Conservation (phyloP, 1,140 invertebrate genomes). For the Zaprionus lachaisei region DNA sequence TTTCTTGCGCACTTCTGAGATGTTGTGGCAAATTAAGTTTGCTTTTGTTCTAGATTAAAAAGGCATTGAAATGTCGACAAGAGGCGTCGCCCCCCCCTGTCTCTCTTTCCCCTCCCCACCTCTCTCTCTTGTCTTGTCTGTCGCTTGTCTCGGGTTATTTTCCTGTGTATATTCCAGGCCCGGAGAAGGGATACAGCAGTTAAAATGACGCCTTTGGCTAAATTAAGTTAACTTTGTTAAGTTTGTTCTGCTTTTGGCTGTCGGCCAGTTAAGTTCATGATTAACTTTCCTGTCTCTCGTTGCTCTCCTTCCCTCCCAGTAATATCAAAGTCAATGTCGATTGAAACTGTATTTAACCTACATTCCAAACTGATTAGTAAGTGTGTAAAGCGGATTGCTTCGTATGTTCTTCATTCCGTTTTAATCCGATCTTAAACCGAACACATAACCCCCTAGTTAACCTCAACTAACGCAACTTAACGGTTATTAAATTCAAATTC, state of each 20-base stretch:
- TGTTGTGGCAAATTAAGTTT: conserved; percentile 64
- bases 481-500: conserved; percentile 15
- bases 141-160: conserved; percentile 13
- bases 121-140: background rate
- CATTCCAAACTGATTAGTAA: background rate
- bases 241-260: conserved; percentile 41
- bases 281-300: conserved; percentile 30
- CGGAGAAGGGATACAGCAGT: conserved; percentile 20
- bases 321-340: background rate
- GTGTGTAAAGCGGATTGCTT: background rate
- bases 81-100: background rate
- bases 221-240: conserved; percentile 51
- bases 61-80: conserved; percentile 59
- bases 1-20: conserved; percentile 46
- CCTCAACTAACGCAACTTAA: background rate
- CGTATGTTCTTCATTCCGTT: no score
- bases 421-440: background rate
- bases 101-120: background rate
- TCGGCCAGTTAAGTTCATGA: conserved; percentile 39
- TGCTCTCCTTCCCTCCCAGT: background rate
- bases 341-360: background rate
- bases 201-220: conserved; percentile 47
- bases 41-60: conserved; percentile 65
- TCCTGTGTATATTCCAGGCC: conserved; percentile 7
- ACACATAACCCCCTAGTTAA: background rate